A percentile compares a stretch with the other conserved stretches of the same genome.
These are phyloP conservation scores for Tortricodes alternella DNA, from an alignment of 2,888 invertebrate species.

Conservation along the genomic window DNA sequence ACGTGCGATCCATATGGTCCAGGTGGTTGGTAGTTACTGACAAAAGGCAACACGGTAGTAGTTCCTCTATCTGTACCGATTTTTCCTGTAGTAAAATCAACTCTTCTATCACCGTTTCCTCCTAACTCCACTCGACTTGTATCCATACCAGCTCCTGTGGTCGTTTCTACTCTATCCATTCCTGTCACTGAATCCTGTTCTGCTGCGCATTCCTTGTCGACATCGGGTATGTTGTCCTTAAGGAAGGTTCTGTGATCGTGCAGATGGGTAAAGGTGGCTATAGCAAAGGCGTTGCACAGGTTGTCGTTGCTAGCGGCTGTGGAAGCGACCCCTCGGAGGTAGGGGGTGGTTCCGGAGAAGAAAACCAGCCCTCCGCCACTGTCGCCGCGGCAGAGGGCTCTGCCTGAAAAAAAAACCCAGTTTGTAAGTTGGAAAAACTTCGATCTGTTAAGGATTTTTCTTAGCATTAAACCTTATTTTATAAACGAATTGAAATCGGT, in stretches of 20 bases:
- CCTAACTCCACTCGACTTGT: too few relatives aligned
- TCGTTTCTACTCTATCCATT: neutral
- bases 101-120: neutral
- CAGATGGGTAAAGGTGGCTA: conserved; percentile 10
- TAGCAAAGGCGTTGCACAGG: conserved; percentile 15
- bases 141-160: neutral
- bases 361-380: conserved; percentile 13
- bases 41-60: neutral
- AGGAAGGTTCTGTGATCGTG: conserved; percentile 5
- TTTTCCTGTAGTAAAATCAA: neutral
- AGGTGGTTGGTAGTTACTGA: neutral
- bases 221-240: conserved; percentile 2
- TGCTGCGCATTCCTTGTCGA: conserved; percentile 8
- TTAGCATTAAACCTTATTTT: too few relatives aligned
- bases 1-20: neutral
- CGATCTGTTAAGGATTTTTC: neutral
- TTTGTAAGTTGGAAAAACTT: too few relatives aligned
- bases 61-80: too few relatives aligned
- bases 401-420: conserved; percentile 3
- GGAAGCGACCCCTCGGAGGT: conserved; percentile 19
- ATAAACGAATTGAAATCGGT: too few relatives aligned
- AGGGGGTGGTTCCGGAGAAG: neutral
- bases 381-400: conserved; percentile 23
- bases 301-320: conserved; percentile 12
- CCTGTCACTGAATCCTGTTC: neutral